Conservation (phyloP, 2,888 invertebrate species). For the Drosophila sordidapex region DNA sequence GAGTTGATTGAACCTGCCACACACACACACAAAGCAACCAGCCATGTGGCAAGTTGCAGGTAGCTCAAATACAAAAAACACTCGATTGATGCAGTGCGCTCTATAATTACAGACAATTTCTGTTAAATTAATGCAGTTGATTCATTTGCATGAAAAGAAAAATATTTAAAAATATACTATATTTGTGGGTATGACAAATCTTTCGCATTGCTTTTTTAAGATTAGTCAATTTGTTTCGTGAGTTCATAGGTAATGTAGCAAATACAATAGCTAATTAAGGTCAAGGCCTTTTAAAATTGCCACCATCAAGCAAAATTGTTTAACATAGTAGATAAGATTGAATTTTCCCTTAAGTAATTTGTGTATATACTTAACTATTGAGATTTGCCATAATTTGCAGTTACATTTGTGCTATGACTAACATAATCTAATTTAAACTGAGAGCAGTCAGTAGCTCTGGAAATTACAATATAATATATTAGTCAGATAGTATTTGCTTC, state of each 20-base stretch:
- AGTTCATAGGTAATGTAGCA: conserved; percentile 12
- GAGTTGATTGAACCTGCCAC: conserved; percentile 66
- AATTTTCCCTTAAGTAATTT: neutral
- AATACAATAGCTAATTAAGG: conserved; percentile 31
- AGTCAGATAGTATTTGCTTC: neutral
- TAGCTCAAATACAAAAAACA: conserved; percentile 19
- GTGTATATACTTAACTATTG: neutral
- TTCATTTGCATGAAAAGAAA: conserved; percentile 25
- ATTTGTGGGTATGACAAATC: conserved; percentile 31
- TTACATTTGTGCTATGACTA: neutral
- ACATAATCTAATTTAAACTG: neutral
- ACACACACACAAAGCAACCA: conserved; percentile 36
- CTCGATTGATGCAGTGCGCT: conserved; percentile 33
- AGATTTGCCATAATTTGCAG: no score
- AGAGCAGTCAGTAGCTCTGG: neutral
- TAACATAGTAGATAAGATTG: neutral
- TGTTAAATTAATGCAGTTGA: conserved; percentile 24
- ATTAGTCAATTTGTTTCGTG: conserved; percentile 38
- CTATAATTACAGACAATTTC: conserved; percentile 46
- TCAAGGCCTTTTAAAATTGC: conserved; percentile 17
- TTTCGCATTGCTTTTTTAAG: conserved; percentile 12
- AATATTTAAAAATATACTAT: neutral
- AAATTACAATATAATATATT: neutral
- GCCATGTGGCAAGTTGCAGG: conserved; percentile 54
- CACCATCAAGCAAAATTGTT: neutral